Base-by-base conservation (phyloP, 2,113 vertebrate species). In the Heterotilapia buettikoferi region DNA sequence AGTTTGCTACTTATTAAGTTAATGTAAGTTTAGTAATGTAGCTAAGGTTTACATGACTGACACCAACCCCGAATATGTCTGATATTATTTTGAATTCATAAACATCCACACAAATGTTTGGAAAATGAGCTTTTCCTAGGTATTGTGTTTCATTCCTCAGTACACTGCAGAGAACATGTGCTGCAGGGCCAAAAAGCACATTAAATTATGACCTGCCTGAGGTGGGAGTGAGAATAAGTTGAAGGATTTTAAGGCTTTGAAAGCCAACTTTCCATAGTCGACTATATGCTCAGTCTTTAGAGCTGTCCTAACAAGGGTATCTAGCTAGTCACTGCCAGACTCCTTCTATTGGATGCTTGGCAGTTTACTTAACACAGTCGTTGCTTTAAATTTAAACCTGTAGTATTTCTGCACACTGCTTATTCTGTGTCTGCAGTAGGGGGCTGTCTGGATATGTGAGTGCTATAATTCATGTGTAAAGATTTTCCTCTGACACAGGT, bases 401-500 rank as follows among this genome's bases (percentile, higher is more conserved):
- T 84, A 90, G 59, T 33, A 13, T 79, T 63, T 54, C 36, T 85
- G 36, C 24, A 54, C 76, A 78, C 68, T 88, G 5, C 57, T 79
- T 88, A 50, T 88, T 16, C 24, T 63, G 26, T 91, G 26, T 86
- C 31, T 91, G 45, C 80, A 88, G 40, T 85, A 92, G 61, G 68
- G 78, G 73, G 18, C 33, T 90, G 21, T 91, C 73, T 89, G 57
- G 89, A 53, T 66, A 78, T 9, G 47, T 85, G 79, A 83, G 52
- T 76, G 76, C 33, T 68, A 71, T 82, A 36, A 71, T 81, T 87
- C 26, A 84, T 84, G 71, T 88, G 24, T 80, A 6, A 79, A 87
- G 63, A 52, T 71, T 80, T 90, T 85, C 76, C 52, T 88, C 76
- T 91, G 80, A 85, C 88, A 84, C 89, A 88, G 85, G 92, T 84